Conservation (phyloP, 2,113 vertebrate species). For the Callospermophilus lateralis region DNA sequence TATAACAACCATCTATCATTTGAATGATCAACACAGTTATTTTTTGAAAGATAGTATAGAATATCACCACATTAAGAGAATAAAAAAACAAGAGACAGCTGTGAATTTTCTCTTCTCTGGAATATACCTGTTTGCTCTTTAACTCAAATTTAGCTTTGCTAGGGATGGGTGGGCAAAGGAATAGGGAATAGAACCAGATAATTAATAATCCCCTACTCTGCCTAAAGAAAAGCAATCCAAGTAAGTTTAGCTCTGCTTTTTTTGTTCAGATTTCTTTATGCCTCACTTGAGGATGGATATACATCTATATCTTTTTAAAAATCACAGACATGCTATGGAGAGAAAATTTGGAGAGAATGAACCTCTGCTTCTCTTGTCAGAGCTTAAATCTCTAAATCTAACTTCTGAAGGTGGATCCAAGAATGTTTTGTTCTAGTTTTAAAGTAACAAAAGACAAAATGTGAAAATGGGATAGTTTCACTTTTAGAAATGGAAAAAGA, state of each 20-base stretch:
- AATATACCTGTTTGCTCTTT: background rate
- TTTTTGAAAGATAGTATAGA: background rate
- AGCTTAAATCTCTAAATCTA: constrained; percentile 52
- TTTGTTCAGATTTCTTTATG: background rate
- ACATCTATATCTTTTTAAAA: background rate
- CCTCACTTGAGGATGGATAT: background rate
- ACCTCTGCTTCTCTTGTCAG: background rate
- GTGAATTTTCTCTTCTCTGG: background rate
- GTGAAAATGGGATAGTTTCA: constrained; percentile 43
- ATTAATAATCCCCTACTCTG: background rate
- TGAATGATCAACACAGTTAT: background rate
- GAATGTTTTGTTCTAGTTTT: constrained; percentile 74
- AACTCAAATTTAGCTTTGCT: background rate
- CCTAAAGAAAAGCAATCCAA: background rate
- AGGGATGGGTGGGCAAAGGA: background rate
- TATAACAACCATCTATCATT: background rate
- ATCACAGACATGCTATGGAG: background rate
- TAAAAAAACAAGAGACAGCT: background rate
- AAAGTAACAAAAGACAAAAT: constrained; percentile 60
- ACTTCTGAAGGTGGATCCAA: constrained; percentile 60
- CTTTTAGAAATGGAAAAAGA: constrained; percentile 47
- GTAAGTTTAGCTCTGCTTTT: background rate
- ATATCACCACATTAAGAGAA: background rate
- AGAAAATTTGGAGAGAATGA: constrained; percentile 34
- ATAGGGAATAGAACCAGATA: background rate